phyloP scores from a whole-genome alignment of 2,797 vertebrate genomes.

The Caiman crocodilus region DNA sequence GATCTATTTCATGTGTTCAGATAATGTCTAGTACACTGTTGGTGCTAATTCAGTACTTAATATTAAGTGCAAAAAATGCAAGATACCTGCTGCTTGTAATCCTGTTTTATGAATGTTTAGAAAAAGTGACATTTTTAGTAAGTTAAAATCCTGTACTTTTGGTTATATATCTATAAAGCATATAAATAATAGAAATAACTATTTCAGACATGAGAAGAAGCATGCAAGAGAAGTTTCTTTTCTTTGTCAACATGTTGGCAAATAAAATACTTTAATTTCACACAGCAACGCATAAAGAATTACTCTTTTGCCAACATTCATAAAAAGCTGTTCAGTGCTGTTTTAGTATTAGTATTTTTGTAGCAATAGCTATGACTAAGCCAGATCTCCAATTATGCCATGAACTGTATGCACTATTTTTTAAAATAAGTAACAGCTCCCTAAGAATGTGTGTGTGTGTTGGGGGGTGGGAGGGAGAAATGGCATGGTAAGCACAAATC shows the following conservation, averaged over 20 bases:
- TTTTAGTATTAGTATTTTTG: background rate
- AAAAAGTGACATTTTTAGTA: background rate
- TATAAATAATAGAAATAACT: background rate
- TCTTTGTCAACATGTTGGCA: background rate
- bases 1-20: background rate
- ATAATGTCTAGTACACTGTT: background rate
- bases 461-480: background rate
- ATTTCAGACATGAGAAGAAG: background rate
- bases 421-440: slow-evolving; percentile 33
- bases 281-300: background rate
- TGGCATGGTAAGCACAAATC: slow-evolving; percentile 26
- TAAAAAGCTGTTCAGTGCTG: background rate
- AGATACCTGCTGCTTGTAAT: background rate
- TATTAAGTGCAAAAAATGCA: background rate
- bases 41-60: background rate
- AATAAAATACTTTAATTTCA: slow-evolving; percentile 1
- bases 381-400: background rate
- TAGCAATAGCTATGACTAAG: background rate
- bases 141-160: background rate
- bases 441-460: background rate
- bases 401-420: background rate
- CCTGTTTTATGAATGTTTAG: background rate
- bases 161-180: fast-evolving
- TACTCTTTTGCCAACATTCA: background rate
- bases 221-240: background rate